Percentiles rank a stretch among this genome's conserved stretches.
phyloP scores from a whole-genome alignment of 2,888 invertebrate genomes.

The Mellilla xanthometata region DNA sequence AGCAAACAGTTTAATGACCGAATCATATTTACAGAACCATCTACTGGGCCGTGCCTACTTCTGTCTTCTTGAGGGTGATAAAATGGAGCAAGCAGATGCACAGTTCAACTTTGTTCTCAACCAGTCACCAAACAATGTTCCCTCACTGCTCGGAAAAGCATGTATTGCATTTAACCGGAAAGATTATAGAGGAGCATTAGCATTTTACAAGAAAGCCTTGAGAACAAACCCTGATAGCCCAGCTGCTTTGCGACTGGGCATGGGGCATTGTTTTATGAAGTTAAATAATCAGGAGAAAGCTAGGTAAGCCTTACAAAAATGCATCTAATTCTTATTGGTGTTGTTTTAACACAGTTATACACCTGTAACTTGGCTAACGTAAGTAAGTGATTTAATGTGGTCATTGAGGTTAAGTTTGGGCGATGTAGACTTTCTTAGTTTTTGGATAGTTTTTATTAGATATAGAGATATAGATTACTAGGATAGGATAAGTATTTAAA shows the following conservation, averaged over 20 bases:
- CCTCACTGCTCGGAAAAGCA: constrained; percentile 98
- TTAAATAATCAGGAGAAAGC: constrained; percentile 98
- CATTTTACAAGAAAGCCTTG: constrained; percentile 98
- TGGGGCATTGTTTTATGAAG: constrained; percentile 99
- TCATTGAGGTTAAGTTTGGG: too few relatives aligned
- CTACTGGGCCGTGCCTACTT: constrained; percentile 98
- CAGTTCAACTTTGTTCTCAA: constrained; percentile 99
- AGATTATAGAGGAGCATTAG: constrained; percentile 96
- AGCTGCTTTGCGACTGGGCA: constrained; percentile 97
- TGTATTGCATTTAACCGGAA: constrained; percentile 99
- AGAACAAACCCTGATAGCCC: constrained; percentile 98
- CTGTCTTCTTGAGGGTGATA: constrained; percentile 98
- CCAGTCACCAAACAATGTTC: constrained; percentile 97
- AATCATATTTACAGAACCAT: constrained; percentile 87
- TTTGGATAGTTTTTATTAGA: too few relatives aligned
- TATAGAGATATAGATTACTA: too few relatives aligned
- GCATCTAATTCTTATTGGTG: too few relatives aligned
- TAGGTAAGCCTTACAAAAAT: too few relatives aligned
- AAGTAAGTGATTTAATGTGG: too few relatives aligned
- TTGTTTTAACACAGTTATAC: too few relatives aligned
- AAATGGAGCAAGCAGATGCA: constrained; percentile 99
- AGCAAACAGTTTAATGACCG: too few relatives aligned
- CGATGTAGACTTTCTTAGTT: too few relatives aligned
- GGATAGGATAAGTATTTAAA: too few relatives aligned
- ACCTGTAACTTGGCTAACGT: too few relatives aligned